A percentile compares a stretch with the other conserved stretches of the same genome.
phyloP scores from a whole-genome alignment of 2,113 vertebrate genomes.

The Damaliscus lunatus region DNA sequence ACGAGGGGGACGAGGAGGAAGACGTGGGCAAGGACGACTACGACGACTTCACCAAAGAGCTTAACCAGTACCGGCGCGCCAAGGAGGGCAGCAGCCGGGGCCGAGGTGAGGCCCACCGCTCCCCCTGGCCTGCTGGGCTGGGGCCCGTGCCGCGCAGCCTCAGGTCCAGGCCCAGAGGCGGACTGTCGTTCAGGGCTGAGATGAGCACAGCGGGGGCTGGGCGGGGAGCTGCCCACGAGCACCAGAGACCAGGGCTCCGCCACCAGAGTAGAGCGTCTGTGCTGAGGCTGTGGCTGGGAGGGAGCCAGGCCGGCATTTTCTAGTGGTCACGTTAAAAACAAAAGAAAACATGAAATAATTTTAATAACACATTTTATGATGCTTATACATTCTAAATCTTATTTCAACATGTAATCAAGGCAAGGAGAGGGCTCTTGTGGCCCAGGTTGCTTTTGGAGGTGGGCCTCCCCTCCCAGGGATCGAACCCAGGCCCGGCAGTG shows the following conservation, averaged over 20 bases:
- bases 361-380: no score
- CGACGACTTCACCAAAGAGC: slow-evolving; percentile 93
- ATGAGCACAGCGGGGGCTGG: rapidly evolving
- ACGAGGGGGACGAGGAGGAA: slow-evolving; percentile 90
- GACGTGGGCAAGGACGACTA: slow-evolving; percentile 91
- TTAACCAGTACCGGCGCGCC: slow-evolving; percentile 92
- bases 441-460: not conserved
- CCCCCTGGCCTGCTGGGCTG: not conserved
- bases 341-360: no score
- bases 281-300: not conserved
- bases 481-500: not conserved
- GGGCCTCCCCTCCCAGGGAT: not conserved
- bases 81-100: slow-evolving; percentile 88
- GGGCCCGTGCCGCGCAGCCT: rapidly evolving
- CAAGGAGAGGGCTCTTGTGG: not conserved
- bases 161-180: not conserved
- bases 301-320: not conserved
- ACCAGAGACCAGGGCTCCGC: rapidly evolving
- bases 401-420: no score
- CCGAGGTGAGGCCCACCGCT: slow-evolving; percentile 59
- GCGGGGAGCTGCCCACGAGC: rapidly evolving
- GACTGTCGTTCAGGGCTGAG: not conserved
- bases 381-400: no score
- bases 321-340: no score
- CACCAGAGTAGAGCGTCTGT: not conserved